Base-by-base conservation (phyloP, 2,797 vertebrate genomes). In the Chanos chanos region DNA sequence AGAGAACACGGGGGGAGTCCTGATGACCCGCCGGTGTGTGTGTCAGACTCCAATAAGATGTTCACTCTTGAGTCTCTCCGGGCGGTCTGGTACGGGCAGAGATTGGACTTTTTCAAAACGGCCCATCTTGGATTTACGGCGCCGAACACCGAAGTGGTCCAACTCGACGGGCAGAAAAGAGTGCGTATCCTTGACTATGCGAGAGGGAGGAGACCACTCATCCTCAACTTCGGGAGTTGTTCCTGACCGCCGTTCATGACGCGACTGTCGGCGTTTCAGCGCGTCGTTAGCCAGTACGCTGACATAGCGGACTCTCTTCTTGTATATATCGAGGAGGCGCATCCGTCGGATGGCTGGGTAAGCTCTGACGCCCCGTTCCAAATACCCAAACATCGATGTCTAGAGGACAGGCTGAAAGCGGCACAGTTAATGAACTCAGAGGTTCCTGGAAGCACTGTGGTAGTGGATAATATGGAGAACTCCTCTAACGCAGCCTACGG, bases 241-340 rank as follows among this genome's bases (percentile, higher is more conserved):
- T 97, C 94, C 90, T 98, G 96, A 99, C 96, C 96, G 50, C 96
- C 96, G 30, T 99, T 99, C 87, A 98, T 98, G 94, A 94, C 93
- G 85, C 96, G 96, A 48, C 89, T 98, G 86, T 79, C 92, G 72
- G 92, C 95, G 74, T 99, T 96, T 83, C 91, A 89, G 81, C 92
- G 94, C 85, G 89, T 98, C 78, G 93, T 91, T 56, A 79, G 87
- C 75, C 92, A 92, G 83, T 95, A 94, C 88, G 85, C 90, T 68
- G 92, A 92, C 85, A 89, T 95, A 73, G 96, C 95, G 10, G 96
- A 99, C 90, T 97, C 94, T 63, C 81, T 98, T 71, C 91, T 98
- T 68, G 91, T 99, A 37, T 98, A 99, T 77, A 98, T 99, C 66
- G 96, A 99, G 79, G 96, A 98, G 80, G 96, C 96, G 54, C 96